Base-by-base conservation (phyloP, 2,113 vertebrate species). In the Calcarius ornatus region DNA sequence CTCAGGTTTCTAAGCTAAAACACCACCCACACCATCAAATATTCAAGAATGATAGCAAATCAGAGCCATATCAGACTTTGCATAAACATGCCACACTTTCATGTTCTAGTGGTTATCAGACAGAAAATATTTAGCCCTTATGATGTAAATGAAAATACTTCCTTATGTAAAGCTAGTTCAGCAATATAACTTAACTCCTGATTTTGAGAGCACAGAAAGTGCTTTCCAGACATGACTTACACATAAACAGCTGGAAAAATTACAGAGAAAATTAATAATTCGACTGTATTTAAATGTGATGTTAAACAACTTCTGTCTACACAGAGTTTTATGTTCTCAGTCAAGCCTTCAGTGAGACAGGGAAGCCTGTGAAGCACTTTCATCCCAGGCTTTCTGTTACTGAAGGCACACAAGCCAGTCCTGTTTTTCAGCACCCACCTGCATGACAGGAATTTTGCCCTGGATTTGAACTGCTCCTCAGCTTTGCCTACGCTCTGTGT, bases 391-490 rank as follows among this genome's bases (percentile, higher is more conserved):
- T 8, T 45, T 69, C 69, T 94, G 78, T 73, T 86, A 65, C 23
- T 56, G 84, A 94, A 51, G 45, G 45, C 70, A 66, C 51, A 54
- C 56, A 90, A 64, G 72, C 27, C 80, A 64, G 73, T 75, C 88
- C 65, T 94, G 95, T 82, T 96, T 89, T 90, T 63, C 92, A 92
- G 81, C 81, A 93, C 59, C 77, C 92, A 95, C 84, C 47, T 77
- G 81, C 80, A 72, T 23, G 40, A 78, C 61, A 93, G 90, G 95
- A 97, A 94, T 96, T 96, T 37, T 94, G 72, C 76, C 88, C 90
- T 95, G 88, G 40, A 71, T 93, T 92, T 94, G 93, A 90, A 94
- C 88, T 0, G 0, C 42, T 86, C 80, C 88, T 79, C 68, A 40
- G 87, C 75, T 92, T 95, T 92, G 50, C 68, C 80, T 86, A 64